These are phyloP conservation scores for Diarsia rubi DNA, from an alignment of 2,888 invertebrate genomes.

Conservation along the genomic window DNA sequence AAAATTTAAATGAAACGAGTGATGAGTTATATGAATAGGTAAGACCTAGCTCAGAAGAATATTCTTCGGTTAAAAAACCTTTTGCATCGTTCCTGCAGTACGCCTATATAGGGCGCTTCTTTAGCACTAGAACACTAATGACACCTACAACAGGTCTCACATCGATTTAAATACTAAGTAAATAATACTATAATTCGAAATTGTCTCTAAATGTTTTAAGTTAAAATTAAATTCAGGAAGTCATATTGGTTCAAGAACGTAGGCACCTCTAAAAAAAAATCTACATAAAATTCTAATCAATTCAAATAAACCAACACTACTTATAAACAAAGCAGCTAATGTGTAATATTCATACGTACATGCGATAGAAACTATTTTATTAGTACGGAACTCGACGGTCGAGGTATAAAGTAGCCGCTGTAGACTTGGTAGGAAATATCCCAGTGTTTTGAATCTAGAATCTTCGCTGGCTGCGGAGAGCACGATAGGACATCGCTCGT, in stretches of 20 bases:
- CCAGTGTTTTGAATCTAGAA: conserved; percentile 85
- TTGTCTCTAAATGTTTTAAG: background rate
- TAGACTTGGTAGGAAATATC: conserved; percentile 77
- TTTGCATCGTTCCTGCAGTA: background rate
- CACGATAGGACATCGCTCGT: conserved; percentile 87
- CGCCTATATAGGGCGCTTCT: background rate
- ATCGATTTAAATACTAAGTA: background rate
- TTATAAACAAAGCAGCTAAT: conserved; percentile 63
- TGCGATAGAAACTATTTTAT: conserved; percentile 76
- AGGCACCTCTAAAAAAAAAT: background rate
- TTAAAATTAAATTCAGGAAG: background rate
- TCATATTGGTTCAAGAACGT: background rate
- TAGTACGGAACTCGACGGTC: conserved; percentile 77
- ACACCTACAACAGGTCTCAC: background rate
- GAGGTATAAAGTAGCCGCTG: conserved; percentile 76
- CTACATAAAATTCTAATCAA: background rate
- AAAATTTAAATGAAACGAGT: background rate
- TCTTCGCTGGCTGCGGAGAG: conserved; percentile 83
- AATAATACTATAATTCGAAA: background rate
- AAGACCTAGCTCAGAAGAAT: background rate
- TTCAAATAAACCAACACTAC: conserved; percentile 15
- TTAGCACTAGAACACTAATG: background rate
- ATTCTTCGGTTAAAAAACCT: background rate
- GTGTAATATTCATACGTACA: conserved; percentile 70
- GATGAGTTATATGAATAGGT: background rate